Conservation (phyloP, 2,113 vertebrate genomes). For the Nicator chloris region DNA sequence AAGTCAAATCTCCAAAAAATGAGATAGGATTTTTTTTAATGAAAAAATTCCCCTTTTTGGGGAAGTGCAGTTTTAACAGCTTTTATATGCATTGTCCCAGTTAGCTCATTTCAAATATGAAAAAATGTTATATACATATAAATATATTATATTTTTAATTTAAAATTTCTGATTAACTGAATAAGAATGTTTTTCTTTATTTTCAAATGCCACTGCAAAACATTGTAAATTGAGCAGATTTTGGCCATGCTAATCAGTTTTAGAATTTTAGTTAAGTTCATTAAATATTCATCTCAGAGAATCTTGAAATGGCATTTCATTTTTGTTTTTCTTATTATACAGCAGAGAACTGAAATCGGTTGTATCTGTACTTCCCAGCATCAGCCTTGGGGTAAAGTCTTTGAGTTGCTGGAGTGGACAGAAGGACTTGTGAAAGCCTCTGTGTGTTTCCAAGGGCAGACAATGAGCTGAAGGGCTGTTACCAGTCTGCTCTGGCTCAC, state of each 20-base stretch:
- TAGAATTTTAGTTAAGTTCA: not conserved
- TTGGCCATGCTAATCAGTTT: not conserved
- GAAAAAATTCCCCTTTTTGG: not conserved
- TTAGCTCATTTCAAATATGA: not conserved
- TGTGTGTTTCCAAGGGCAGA: not conserved
- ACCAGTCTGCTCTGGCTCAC: not conserved
- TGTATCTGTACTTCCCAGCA: not conserved
- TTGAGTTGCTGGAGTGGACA: not conserved
- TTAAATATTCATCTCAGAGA: not conserved
- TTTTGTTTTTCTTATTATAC: not conserved
- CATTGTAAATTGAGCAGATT: not conserved
- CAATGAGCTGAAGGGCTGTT: constrained; percentile 7
- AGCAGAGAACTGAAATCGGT: not conserved
- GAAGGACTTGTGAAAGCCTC: constrained; percentile 17
- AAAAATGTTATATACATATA: not conserved
- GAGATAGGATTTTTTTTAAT: not conserved
- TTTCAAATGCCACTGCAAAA: not conserved
- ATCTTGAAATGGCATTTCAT: not conserved
- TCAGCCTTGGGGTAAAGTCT: not conserved
- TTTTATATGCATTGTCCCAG: not conserved
- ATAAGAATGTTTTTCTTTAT: not conserved
- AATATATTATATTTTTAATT: not conserved
- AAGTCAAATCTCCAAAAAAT: not conserved
- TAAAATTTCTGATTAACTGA: not conserved
- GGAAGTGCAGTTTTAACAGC: not conserved